These are phyloP conservation scores for Hirtodrosophila confusa DNA, from an alignment of 2,888 invertebrate species.

Conservation along the genomic window DNA sequence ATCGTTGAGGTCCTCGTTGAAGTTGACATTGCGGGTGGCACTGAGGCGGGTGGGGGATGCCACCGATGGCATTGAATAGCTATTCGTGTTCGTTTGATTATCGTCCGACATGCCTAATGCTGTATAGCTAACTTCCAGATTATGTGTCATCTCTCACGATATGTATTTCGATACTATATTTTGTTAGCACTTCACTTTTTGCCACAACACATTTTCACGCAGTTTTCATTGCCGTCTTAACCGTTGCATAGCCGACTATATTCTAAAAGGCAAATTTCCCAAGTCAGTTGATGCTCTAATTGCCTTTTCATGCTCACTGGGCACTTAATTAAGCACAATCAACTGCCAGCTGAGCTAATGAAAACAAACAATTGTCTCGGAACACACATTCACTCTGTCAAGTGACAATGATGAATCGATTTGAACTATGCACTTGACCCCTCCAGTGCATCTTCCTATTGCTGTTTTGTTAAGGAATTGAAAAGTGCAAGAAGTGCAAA, in stretches of 20 bases:
- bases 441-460: background rate
- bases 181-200: background rate
- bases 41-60: slow-evolving; percentile 73
- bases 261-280: slow-evolving; percentile 24
- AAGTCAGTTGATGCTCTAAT: slow-evolving; percentile 24
- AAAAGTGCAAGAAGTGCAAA: slow-evolving; percentile 6
- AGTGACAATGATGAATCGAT: slow-evolving; percentile 69
- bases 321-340: slow-evolving; percentile 73
- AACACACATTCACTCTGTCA: slow-evolving; percentile 17
- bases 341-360: slow-evolving; percentile 43
- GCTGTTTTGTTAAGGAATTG: slow-evolving; percentile 3
- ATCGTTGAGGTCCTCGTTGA: slow-evolving; percentile 80
- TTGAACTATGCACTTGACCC: slow-evolving; percentile 25
- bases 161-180: slow-evolving; percentile 20
- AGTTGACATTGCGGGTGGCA: slow-evolving; percentile 82
- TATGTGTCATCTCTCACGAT: slow-evolving; percentile 82
- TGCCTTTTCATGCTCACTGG: slow-evolving; percentile 33
- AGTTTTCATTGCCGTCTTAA: slow-evolving; percentile 16
- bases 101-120: slow-evolving; percentile 85
- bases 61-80: slow-evolving; percentile 82
- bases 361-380: slow-evolving; percentile 54
- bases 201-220: slow-evolving; percentile 7
- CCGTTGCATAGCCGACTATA: slow-evolving; percentile 21
- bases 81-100: slow-evolving; percentile 76
- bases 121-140: slow-evolving; percentile 84